Percentiles rank a stretch among this genome's conserved stretches.
These are phyloP conservation scores for Temnothorax rugatulus DNA, from an alignment of 2,888 invertebrate genomes.

Conservation along the genomic window DNA sequence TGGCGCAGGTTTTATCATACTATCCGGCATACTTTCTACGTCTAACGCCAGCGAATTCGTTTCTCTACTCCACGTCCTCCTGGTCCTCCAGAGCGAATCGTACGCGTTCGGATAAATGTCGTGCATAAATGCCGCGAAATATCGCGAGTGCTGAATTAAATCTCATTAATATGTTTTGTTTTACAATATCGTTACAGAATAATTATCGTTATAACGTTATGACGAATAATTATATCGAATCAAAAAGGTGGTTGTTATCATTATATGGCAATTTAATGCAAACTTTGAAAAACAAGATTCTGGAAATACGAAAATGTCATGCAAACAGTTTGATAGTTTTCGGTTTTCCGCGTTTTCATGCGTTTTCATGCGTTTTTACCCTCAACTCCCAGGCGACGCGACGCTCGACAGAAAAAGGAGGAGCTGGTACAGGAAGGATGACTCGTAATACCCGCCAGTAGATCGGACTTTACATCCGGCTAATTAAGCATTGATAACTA, in stretches of 20 bases:
- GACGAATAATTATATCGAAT: background rate
- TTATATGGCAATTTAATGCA: background rate
- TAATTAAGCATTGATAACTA: constrained; percentile 80
- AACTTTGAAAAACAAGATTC: background rate
- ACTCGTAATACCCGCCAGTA: constrained; percentile 52
- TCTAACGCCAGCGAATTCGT: constrained; percentile 13
- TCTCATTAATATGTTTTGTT: constrained; percentile 10
- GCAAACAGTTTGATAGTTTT: constrained; percentile 1
- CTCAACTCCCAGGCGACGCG: constrained; percentile 12
- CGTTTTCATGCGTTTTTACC: background rate
- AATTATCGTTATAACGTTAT: background rate
- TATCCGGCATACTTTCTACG: constrained; percentile 28
- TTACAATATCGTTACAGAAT: background rate
- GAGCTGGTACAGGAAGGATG: constrained; percentile 9
- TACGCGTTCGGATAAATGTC: constrained; percentile 10
- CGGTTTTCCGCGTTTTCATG: background rate
- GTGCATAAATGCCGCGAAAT: background rate
- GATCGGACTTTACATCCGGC: constrained; percentile 64
- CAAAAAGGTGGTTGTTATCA: background rate
- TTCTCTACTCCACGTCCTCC: background rate
- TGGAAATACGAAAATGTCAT: background rate
- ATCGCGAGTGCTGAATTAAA: background rate
- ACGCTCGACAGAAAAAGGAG: constrained; percentile 7
- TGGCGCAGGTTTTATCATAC: constrained; percentile 24
- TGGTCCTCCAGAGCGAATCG: background rate